These are phyloP conservation scores for Melanostigma gelatinosum DNA, from an alignment of 2,113 vertebrate genomes.

Conservation along the genomic window DNA sequence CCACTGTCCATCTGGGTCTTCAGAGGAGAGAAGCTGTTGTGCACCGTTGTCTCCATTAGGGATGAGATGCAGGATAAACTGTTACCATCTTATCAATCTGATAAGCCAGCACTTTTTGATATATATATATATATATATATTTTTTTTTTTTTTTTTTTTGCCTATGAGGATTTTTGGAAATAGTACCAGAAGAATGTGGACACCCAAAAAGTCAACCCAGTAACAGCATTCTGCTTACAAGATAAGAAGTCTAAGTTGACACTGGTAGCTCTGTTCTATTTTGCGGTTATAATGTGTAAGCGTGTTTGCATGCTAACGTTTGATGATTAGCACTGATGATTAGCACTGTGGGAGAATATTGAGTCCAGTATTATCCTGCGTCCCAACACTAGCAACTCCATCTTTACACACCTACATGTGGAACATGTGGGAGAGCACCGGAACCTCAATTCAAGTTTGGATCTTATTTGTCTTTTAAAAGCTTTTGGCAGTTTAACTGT, in stretches of 20 bases:
- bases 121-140: background rate
- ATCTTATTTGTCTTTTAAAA: background rate
- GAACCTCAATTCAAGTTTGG: background rate
- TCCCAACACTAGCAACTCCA: background rate
- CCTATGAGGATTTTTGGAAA: background rate
- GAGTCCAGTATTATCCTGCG: background rate
- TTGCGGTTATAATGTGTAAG: background rate
- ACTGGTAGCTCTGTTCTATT: background rate
- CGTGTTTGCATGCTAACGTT: background rate
- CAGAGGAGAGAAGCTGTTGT: background rate
- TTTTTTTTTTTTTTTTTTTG: background rate
- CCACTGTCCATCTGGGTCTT: constrained; percentile 49
- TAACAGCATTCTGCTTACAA: background rate
- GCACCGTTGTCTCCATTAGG: background rate
- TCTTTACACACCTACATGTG: background rate
- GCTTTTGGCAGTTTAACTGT: background rate
- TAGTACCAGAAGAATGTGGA: too few relatives aligned
- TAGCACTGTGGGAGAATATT: background rate
- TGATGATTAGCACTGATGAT: background rate
- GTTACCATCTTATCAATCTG: background rate
- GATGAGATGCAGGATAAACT: background rate
- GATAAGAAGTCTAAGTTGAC: background rate
- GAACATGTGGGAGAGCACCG: background rate
- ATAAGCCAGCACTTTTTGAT: background rate
- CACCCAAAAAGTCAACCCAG: background rate